Evolutionary conservation across 2,113 vertebrate species (phyloP).

Genomic region (Vulpes lagopus): DNA sequence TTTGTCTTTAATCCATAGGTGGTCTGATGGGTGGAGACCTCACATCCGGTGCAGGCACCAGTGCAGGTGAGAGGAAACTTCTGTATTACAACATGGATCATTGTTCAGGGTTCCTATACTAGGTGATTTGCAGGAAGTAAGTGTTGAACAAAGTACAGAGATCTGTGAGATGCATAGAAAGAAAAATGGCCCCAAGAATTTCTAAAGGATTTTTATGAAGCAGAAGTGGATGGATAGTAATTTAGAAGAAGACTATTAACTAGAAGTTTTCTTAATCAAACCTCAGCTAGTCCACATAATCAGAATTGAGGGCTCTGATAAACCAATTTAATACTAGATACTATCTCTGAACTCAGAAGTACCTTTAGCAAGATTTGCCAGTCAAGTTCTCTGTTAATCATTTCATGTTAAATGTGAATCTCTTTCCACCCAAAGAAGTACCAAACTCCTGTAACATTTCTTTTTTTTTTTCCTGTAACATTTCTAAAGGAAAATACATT

Average conservation of each 20-base stretch:
- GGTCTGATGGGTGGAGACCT: constrained; percentile 99
- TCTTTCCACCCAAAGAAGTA: constrained; percentile 1
- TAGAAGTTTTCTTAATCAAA: constrained; percentile 44
- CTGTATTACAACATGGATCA: neutral
- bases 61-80: constrained; percentile 94
- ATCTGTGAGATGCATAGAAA: constrained; percentile 5
- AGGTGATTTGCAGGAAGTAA: neutral
- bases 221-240: neutral
- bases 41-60: constrained; percentile 99
- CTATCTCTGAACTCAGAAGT: neutral
- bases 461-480: too few relatives aligned
- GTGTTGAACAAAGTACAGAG: neutral
- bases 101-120: neutral
- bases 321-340: neutral
- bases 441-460: neutral
- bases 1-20: constrained; percentile 89
- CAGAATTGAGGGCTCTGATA: neutral
- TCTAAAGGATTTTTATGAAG: constrained; percentile 27
- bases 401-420: neutral
- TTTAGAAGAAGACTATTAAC: constrained; percentile 26
- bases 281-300: neutral
- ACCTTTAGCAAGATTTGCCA: neutral
- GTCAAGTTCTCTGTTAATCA: neutral
- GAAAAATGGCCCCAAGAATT: constrained; percentile 41
- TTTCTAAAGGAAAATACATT: constrained; percentile 3